phyloP scores from a whole-genome alignment of 2,888 invertebrate species.

The Imbricaverruca yamaguchii region DNA sequence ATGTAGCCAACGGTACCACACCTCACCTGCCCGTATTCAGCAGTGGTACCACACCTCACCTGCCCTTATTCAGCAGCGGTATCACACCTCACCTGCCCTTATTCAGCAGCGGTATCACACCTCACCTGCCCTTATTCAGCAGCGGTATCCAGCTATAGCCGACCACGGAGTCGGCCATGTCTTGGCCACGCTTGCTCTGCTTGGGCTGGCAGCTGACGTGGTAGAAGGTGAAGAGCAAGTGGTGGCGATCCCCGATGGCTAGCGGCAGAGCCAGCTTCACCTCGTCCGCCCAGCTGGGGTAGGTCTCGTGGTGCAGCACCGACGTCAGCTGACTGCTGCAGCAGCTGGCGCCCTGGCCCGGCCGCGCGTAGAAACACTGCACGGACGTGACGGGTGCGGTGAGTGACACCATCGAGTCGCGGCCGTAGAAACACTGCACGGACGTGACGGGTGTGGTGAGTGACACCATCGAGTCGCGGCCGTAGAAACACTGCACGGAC shows the following conservation, averaged over 20 bases:
- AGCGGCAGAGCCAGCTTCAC: slow-evolving; percentile 84
- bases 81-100: not conserved
- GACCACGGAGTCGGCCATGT: slow-evolving; percentile 50
- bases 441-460: no score
- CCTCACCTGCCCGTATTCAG: not conserved
- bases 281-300: slow-evolving; percentile 87
- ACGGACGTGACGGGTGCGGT: no score
- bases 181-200: slow-evolving; percentile 47
- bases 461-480: no score
- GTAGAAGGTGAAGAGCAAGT: slow-evolving; percentile 88
- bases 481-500: slow-evolving; percentile 50
- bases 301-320: slow-evolving; percentile 82
- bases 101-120: not conserved
- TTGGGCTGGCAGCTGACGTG: slow-evolving; percentile 90
- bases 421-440: slow-evolving; percentile 48
- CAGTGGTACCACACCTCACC: not conserved
- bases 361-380: slow-evolving; percentile 57
- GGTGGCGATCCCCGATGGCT: slow-evolving; percentile 74
- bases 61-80: not conserved
- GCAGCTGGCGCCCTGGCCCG: slow-evolving; percentile 51
- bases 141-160: slow-evolving; percentile 93
- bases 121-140: slow-evolving; percentile 61
- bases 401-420: no score
- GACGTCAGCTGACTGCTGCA: slow-evolving; percentile 52
- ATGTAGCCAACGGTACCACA: not conserved